A percentile compares a stretch with the other conserved stretches of the same genome.
These are phyloP conservation scores for Andrena chrysosceles DNA, from an alignment of 2,888 invertebrate genomes.

Conservation along the genomic window DNA sequence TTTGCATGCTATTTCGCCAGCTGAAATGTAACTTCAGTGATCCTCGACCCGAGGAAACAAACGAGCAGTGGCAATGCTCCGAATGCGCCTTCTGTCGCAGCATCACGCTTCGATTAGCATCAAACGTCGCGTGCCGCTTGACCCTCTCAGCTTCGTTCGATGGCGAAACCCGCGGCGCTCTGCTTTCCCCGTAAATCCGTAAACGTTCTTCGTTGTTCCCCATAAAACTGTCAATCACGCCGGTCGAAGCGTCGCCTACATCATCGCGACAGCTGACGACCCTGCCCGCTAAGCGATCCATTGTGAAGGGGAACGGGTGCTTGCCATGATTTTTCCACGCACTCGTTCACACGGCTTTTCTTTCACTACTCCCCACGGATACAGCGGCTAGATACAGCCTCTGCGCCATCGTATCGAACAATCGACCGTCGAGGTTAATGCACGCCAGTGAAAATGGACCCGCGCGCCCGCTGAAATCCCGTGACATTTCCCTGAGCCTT, in stretches of 20 bases:
- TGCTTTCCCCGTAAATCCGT: constrained; percentile 75
- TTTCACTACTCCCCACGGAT: constrained; percentile 30
- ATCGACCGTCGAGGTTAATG: constrained; percentile 51
- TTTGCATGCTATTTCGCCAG: neutral
- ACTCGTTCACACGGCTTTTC: constrained; percentile 42
- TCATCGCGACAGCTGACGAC: constrained; percentile 80
- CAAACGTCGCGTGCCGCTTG: constrained; percentile 59
- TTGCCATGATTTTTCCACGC: constrained; percentile 64
- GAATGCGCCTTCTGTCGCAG: constrained; percentile 34
- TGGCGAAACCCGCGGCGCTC: constrained; percentile 50
- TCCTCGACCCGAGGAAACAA: neutral
- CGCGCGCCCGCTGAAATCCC: constrained; percentile 24
- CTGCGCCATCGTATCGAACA: constrained; percentile 35
- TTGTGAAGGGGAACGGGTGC: constrained; percentile 72
- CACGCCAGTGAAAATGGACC: constrained; percentile 45
- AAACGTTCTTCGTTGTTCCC: constrained; percentile 75
- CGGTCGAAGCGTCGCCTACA: constrained; percentile 63
- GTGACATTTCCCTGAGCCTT: constrained; percentile 27
- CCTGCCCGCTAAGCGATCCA: constrained; percentile 80
- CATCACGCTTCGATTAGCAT: constrained; percentile 66
- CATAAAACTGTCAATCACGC: constrained; percentile 83
- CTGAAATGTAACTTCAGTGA: neutral
- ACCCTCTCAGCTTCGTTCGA: constrained; percentile 13
- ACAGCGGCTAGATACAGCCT: constrained; percentile 5
- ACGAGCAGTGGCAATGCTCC: neutral